Evolutionary conservation across 2,797 vertebrate species (phyloP).

Genomic region (Pelochelys cantorii): DNA sequence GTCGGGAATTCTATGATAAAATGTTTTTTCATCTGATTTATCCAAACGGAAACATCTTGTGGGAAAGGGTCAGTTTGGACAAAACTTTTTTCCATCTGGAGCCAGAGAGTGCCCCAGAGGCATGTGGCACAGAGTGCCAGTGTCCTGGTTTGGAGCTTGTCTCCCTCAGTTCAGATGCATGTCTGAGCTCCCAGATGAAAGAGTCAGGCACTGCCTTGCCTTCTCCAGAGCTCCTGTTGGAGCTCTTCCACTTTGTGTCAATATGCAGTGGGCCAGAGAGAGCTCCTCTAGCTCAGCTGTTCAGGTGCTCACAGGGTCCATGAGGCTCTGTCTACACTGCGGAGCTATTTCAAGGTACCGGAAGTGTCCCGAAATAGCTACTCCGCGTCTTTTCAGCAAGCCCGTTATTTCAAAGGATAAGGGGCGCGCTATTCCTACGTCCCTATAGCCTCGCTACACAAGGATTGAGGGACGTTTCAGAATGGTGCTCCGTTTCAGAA

Average conservation of each 20-base stretch:
- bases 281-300: background rate
- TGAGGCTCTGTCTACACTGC: no score
- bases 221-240: background rate
- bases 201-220: background rate
- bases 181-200: background rate
- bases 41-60: background rate
- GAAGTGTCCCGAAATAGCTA: no score
- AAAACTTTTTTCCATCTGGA: background rate
- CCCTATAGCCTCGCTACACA: no score
- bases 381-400: no score
- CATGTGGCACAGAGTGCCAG: background rate
- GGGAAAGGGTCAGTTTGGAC: background rate
- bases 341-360: no score
- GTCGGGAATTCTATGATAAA: background rate
- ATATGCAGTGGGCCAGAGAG: background rate
- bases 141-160: no score
- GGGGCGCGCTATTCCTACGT: no score
- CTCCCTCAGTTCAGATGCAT: background rate
- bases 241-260: background rate
- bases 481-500: no score
- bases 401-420: no score
- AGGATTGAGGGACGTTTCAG: no score
- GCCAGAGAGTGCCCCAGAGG: background rate
- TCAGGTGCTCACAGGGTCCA: background rate
- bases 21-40: background rate